Conservation (phyloP, 2,797 vertebrate species). For the Phoxinus dragarum region DNA sequence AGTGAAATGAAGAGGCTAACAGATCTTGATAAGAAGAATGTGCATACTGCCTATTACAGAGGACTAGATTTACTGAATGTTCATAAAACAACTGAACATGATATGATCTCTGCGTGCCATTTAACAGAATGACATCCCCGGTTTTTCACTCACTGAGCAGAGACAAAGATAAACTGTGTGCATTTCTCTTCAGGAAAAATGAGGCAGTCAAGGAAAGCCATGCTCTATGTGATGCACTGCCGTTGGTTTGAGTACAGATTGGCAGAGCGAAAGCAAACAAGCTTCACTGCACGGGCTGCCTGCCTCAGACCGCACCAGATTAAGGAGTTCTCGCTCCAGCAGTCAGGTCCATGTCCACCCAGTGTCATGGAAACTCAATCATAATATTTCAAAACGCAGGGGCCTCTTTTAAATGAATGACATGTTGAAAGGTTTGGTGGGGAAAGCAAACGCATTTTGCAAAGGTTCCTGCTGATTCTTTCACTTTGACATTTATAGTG, state of each 20-base stretch:
- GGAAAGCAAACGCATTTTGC: not conserved
- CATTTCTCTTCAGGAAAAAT: slow-evolving; percentile 37
- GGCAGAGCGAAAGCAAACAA: slow-evolving; percentile 49
- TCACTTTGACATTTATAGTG: slow-evolving; percentile 40
- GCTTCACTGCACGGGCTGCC: slow-evolving; percentile 32
- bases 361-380: slow-evolving; percentile 41
- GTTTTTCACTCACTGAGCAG: slow-evolving; percentile 39
- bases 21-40: slow-evolving; percentile 51
- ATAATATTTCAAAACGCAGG: slow-evolving; percentile 37
- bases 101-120: slow-evolving; percentile 64
- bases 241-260: slow-evolving; percentile 41
- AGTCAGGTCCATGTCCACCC: slow-evolving; percentile 45
- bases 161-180: slow-evolving; percentile 25
- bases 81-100: slow-evolving; percentile 59
- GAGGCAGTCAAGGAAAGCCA: slow-evolving; percentile 33
- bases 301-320: slow-evolving; percentile 36
- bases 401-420: slow-evolving; percentile 31
- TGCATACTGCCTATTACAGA: slow-evolving; percentile 49
- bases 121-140: slow-evolving; percentile 60
- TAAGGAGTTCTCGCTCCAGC: slow-evolving; percentile 40
- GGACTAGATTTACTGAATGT: slow-evolving; percentile 45
- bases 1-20: not conserved
- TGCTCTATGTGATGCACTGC: slow-evolving; percentile 16
- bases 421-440: slow-evolving; percentile 42
- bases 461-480: slow-evolving; percentile 37